Evolutionary conservation across 2,113 vertebrate species (phyloP).

Genomic region (Zeus faber): DNA sequence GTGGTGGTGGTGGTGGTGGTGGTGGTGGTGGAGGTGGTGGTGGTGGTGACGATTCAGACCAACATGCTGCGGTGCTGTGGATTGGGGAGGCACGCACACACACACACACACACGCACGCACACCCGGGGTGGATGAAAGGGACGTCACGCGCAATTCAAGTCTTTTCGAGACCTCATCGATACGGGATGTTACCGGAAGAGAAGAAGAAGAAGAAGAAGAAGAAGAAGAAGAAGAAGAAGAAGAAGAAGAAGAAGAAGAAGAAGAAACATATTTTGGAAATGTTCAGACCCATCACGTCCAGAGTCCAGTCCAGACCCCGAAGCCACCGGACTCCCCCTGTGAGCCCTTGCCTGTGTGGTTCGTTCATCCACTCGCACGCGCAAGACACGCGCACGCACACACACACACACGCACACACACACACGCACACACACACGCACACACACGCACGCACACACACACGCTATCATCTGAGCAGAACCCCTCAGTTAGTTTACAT

Average conservation of each 20-base stretch:
- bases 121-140: no score
- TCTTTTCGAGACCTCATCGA: no score
- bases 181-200: no score
- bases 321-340: slow-evolving; percentile 18
- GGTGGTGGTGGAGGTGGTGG: slow-evolving; percentile 21
- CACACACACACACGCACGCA: no score
- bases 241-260: slow-evolving; percentile 23
- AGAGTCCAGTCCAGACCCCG: slow-evolving; percentile 23
- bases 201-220: no score
- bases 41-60: slow-evolving; percentile 17
- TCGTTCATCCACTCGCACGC: background rate
- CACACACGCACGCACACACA: slow-evolving; percentile 12
- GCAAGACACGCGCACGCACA: slow-evolving; percentile 7
- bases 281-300: slow-evolving; percentile 37
- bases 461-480: slow-evolving; percentile 35
- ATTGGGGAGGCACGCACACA: no score
- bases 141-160: no score
- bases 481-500: slow-evolving; percentile 56
- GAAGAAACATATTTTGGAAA: slow-evolving; percentile 1
- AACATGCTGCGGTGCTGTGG: slow-evolving; percentile 46
- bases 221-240: background rate
- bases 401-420: slow-evolving; percentile 12
- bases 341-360: slow-evolving; percentile 27
- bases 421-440: background rate
- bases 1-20: no score